Base-by-base conservation (phyloP, 1,140 invertebrate species). In the Drosophila parabipectinata region DNA sequence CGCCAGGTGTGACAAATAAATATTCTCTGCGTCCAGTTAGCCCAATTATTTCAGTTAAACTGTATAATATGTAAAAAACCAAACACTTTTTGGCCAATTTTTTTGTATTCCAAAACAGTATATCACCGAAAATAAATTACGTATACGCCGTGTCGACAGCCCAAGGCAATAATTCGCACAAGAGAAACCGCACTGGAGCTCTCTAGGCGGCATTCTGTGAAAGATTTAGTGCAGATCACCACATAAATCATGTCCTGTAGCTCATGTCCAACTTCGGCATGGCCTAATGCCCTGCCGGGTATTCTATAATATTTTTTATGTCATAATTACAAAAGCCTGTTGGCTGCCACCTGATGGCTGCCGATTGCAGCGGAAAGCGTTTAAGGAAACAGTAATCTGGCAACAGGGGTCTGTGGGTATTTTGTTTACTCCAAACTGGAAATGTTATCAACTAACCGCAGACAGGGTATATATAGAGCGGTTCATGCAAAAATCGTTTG, bases 401-500 rank as follows among this genome's bases (percentile, higher is more conserved):
- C 1, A 18, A 71, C 44, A 18, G 21, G 34, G 30, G 47, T 45
- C 15, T 14, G 55, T 58, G 21, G 21, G 21, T 21, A 21, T 21
- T 21, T 50, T 75, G 66, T 85, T 85, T 80, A 85, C 81, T 75
- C 72, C 39, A 51, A 82, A 83, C 50, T 72, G 68, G 57, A 72
- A 73, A 37, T 72, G 44, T 72, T 55, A 81, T 81, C 72, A 68
- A 45, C 28, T 15, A 30, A 34, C 14, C 7, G 10, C 14, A 14
- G 26, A 21, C 15, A 10, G 15, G 48, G 18, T 12, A 47, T n/a
- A 37, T 18, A 47, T n/a, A 30, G 12, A 63, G 34, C 8, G 3
- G 18, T 14, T 26, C 67, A 71, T 71, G 51, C 64, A 57, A 55
- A 34, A 41, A 57, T 71, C 52, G 69, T 41, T 71, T 51, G 34